Conservation (phyloP, 2,113 vertebrate species). For the Cynocephalus volans region DNA sequence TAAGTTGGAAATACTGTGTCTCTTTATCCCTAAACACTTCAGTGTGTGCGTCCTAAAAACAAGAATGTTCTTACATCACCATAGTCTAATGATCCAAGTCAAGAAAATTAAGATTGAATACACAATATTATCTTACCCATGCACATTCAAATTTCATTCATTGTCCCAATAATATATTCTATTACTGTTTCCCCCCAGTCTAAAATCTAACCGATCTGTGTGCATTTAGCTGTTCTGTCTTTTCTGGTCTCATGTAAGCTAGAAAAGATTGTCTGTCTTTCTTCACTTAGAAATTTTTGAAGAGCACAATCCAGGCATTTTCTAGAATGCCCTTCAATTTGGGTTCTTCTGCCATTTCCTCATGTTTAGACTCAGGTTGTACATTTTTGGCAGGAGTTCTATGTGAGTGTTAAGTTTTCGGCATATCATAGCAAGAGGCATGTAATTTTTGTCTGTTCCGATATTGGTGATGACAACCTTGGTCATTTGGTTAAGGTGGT, state of each 20-base stretch:
- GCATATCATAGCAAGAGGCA: neutral
- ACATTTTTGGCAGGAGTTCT: neutral
- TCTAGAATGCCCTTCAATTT: neutral
- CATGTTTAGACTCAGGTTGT: neutral
- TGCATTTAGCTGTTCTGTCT: neutral
- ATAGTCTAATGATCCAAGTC: neutral
- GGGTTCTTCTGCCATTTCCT: neutral
- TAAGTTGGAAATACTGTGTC: neutral
- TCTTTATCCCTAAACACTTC: neutral
- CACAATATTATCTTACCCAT: neutral
- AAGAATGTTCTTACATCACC: neutral
- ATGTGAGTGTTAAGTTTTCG: neutral
- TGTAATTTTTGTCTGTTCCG: neutral
- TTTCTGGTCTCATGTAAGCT: neutral
- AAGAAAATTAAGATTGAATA: neutral
- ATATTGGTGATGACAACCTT: neutral
- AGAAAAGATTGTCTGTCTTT: neutral
- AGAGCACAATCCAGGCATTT: neutral
- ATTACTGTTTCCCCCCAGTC: neutral
- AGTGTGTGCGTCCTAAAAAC: neutral
- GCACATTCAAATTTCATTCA: neutral
- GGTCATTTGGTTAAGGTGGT: neutral
- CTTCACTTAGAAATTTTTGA: slow-evolving; percentile 34
- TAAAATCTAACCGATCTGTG: neutral
- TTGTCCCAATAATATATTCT: neutral